These are phyloP conservation scores for Gobiocypris rarus DNA, from an alignment of 2,113 vertebrate genomes.

Conservation along the genomic window DNA sequence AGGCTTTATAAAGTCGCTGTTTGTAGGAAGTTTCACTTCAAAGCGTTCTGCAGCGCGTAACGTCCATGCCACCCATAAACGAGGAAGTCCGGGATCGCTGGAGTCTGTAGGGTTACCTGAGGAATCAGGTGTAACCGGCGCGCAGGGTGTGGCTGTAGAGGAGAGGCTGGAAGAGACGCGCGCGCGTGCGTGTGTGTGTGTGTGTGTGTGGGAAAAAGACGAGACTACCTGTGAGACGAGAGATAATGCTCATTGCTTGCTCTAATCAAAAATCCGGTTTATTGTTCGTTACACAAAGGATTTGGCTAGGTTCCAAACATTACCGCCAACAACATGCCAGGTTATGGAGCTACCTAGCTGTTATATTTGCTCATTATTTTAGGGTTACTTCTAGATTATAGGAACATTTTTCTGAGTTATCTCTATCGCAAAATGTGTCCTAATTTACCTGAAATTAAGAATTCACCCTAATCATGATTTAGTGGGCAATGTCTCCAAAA, in stretches of 20 bases:
- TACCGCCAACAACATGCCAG: not conserved
- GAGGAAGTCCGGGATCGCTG: not conserved
- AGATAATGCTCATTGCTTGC: not conserved
- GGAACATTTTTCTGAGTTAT: no score
- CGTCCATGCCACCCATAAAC: not conserved
- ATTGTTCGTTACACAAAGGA: not conserved
- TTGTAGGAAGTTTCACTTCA: not conserved
- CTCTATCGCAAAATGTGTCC: no score
- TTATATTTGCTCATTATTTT: not conserved
- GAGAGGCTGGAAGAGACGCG: no score
- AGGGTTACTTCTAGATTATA: no score
- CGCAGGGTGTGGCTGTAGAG: slow-evolving; percentile 4
- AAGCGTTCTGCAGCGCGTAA: not conserved
- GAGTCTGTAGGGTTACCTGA: not conserved
- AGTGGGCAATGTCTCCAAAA: no score
- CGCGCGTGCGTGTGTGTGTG: no score
- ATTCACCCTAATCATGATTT: no score
- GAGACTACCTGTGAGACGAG: not conserved
- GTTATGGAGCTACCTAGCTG: not conserved
- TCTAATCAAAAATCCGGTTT: not conserved
- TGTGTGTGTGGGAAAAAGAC: not conserved
- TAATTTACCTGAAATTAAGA: no score
- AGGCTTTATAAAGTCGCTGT: not conserved
- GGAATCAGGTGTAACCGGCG: not conserved
- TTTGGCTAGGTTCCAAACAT: not conserved